phyloP scores from a whole-genome alignment of 2,888 invertebrate genomes.

The Scrobipalpa costella region DNA sequence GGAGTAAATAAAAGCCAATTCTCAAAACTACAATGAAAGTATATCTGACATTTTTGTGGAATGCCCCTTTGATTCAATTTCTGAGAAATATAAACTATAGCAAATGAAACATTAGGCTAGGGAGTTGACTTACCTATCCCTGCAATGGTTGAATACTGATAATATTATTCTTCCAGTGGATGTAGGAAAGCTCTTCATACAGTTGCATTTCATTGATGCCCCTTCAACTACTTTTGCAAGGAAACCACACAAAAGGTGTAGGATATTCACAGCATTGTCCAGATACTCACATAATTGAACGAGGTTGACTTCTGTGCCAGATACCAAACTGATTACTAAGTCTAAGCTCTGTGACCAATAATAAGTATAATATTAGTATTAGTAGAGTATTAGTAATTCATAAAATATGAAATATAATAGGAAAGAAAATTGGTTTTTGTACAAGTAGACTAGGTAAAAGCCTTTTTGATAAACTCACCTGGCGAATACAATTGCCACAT shows the following conservation, averaged over 20 bases:
- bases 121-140: conserved; percentile 61
- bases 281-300: conserved; percentile 48
- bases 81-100: no score
- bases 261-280: conserved; percentile 50
- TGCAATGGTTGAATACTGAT: conserved; percentile 73
- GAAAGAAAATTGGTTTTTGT: no score
- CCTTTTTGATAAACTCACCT: conserved; percentile 47
- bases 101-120: no score
- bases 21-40: no score
- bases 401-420: no score
- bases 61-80: no score
- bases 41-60: no score
- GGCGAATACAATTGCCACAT: conserved; percentile 52
- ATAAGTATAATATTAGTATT: no score
- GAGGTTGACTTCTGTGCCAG: conserved; percentile 40
- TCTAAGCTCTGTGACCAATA: conserved; percentile 62
- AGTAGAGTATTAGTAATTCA: no score
- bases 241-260: conserved; percentile 55
- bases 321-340: conserved; percentile 44
- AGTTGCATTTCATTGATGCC: conserved; percentile 48
- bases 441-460: no score
- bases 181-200: conserved; percentile 55
- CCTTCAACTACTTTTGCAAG: conserved; percentile 54
- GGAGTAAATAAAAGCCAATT: no score
- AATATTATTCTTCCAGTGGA: conserved; percentile 61